phyloP scores from a whole-genome alignment of 2,888 invertebrate species.

The Cataglyphis albicans region DNA sequence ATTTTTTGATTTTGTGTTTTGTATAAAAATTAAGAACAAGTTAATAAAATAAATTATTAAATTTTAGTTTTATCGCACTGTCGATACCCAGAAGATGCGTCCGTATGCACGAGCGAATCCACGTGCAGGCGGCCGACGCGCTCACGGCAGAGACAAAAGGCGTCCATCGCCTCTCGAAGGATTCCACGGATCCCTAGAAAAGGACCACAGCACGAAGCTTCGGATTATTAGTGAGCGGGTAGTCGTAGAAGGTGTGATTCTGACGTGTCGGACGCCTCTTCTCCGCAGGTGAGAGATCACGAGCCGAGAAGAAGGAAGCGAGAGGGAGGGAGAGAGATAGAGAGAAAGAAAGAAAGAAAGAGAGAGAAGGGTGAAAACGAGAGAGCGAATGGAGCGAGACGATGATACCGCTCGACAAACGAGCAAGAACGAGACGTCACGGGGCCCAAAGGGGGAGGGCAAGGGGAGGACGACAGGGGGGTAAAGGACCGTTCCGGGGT shows the following conservation, averaged over 20 bases:
- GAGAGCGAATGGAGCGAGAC: constrained; percentile 49
- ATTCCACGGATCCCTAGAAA: constrained; percentile 74
- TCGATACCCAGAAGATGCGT: constrained; percentile 32
- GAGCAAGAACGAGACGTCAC: constrained; percentile 58
- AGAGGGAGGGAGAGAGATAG: not conserved
- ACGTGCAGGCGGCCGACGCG: not conserved
- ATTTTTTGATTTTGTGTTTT: not conserved
- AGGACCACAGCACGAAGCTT: constrained; percentile 71
- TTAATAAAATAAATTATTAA: not conserved
- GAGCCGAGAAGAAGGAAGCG: constrained; percentile 55
- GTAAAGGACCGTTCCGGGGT: constrained; percentile 70
- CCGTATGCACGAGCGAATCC: constrained; percentile 25
- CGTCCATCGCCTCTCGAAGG: constrained; percentile 52
- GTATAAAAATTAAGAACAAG: not conserved
- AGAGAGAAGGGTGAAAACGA: constrained; percentile 57
- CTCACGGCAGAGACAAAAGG: constrained; percentile 58
- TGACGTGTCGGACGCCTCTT: constrained; percentile 82
- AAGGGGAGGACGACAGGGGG: constrained; percentile 52
- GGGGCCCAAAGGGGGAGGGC: constrained; percentile 36
- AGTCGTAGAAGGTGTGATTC: constrained; percentile 85
- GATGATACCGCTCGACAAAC: constrained; percentile 51
- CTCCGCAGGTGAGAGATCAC: constrained; percentile 76
- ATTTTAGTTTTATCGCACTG: constrained; percentile 12
- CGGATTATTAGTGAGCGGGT: constrained; percentile 83
- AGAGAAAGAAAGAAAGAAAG: not conserved